A percentile compares a stretch with the other conserved stretches of the same genome.
phyloP scores from a whole-genome alignment of 2,113 vertebrate species.

The Urocitellus parryii region DNA sequence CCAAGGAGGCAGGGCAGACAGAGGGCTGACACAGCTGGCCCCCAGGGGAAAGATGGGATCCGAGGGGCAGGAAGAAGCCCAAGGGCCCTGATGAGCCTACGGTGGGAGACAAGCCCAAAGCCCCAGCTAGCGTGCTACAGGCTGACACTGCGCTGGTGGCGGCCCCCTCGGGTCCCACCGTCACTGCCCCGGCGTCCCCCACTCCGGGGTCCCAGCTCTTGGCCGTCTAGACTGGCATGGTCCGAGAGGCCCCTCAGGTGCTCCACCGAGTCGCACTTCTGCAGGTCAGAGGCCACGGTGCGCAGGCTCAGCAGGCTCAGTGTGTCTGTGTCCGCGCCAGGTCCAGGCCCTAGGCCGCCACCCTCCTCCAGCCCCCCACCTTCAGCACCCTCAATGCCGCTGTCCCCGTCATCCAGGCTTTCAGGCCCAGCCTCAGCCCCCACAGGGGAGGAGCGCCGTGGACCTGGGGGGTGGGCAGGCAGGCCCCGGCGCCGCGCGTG shows the following conservation, averaged over 20 bases:
- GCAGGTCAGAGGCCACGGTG: conserved; percentile 93
- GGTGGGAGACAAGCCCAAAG: not conserved
- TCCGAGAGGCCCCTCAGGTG: conserved; percentile 89
- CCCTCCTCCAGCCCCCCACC: conserved; percentile 78
- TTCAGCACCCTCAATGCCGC: conserved; percentile 82
- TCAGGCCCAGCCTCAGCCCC: conserved; percentile 77
- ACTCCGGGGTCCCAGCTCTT: conserved; percentile 72
- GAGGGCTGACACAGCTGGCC: not conserved
- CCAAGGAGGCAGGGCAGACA: not conserved
- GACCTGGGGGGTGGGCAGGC: conserved; percentile 44
- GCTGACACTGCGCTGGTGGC: conserved; percentile 94
- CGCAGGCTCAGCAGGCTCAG: conserved; percentile 92
- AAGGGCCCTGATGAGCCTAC: not conserved
- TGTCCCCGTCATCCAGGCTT: conserved; percentile 76
- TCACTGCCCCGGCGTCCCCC: conserved; percentile 81
- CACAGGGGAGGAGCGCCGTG: conserved; percentile 78
- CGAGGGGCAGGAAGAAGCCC: not conserved
- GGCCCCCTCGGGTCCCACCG: conserved; percentile 69
- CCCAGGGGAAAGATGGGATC: not conserved
- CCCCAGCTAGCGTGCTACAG: conserved; percentile 59
- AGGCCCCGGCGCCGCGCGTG: conserved; percentile 87
- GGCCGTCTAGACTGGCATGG: conserved; percentile 85
- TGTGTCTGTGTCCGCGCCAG: conserved; percentile 84
- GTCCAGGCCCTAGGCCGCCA: conserved; percentile 53
- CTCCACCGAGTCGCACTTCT: conserved; percentile 95